Conservation (phyloP, 2,888 invertebrate genomes). For the Ormyrus labotus region DNA sequence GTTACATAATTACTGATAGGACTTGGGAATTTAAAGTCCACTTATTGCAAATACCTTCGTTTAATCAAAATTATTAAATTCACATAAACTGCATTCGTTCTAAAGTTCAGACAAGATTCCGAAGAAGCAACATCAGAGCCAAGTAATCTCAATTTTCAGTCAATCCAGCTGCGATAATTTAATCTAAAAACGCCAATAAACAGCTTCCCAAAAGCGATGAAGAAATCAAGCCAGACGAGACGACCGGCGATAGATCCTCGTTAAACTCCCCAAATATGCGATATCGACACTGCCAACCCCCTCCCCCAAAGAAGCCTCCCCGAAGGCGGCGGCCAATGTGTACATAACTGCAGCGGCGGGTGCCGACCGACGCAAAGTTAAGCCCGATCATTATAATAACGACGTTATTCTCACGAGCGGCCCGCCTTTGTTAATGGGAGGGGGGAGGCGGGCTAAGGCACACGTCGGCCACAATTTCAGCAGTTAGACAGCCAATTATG, state of each 20-base stretch:
- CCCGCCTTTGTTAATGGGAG: conserved; percentile 35
- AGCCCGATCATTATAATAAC: conserved; percentile 63
- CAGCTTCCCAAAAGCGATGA: not conserved
- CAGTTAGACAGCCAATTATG: conserved; percentile 68
- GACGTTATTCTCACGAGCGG: conserved; percentile 62
- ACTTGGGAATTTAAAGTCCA: not conserved
- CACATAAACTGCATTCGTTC: too few species aligned
- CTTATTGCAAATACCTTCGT: not conserved
- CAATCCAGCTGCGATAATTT: not conserved
- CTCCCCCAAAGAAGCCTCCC: not conserved
- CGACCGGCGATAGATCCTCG: conserved; percentile 11
- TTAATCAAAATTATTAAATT: not conserved
- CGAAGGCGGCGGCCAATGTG: not conserved
- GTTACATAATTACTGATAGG: conserved; percentile 16
- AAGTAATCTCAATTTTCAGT: not conserved
- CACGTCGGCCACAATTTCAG: conserved; percentile 63
- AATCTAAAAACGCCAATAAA: not conserved
- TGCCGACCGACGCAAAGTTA: conserved; percentile 47
- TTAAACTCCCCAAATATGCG: conserved; percentile 8
- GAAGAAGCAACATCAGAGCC: too few species aligned
- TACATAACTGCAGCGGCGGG: not conserved
- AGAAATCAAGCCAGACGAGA: not conserved
- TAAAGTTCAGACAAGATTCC: too few species aligned
- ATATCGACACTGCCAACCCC: not conserved
- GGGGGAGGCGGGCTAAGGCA: conserved; percentile 7